Conservation (phyloP, 2,888 invertebrate species). For the Drosophila robusta region DNA sequence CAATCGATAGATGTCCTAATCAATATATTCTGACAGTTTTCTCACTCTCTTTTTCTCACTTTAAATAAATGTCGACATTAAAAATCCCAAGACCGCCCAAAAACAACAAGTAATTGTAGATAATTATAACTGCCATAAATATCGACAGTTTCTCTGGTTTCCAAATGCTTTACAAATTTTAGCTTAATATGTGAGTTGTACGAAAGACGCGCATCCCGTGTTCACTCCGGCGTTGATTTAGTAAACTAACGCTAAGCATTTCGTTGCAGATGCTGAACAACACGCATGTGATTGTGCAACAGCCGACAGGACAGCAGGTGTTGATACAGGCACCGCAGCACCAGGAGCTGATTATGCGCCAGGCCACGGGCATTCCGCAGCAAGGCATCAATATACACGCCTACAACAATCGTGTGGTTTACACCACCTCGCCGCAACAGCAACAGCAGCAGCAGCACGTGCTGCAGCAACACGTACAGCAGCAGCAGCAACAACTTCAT, state of each 20-base stretch:
- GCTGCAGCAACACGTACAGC: slow-evolving; percentile 67
- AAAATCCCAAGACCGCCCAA: not conserved
- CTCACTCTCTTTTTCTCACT: not conserved
- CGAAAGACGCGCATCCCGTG: no score
- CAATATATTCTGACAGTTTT: not conserved
- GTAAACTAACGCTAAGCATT: not conserved
- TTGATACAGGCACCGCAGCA: slow-evolving; percentile 83
- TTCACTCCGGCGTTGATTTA: not conserved
- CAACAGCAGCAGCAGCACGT: slow-evolving; percentile 66
- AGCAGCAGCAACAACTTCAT: slow-evolving; percentile 67
- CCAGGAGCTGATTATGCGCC: slow-evolving; percentile 84
- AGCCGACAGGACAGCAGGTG: slow-evolving; percentile 81
- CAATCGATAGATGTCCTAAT: not conserved
- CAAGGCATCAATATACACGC: slow-evolving; percentile 78
- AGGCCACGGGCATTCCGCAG: slow-evolving; percentile 75
- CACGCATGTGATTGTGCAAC: slow-evolving; percentile 81
- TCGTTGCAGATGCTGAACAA: slow-evolving; percentile 77
- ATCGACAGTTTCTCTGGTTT: not conserved
- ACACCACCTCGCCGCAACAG: slow-evolving; percentile 61
- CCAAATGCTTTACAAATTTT: not conserved
- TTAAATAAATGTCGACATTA: not conserved
- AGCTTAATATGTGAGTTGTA: not conserved
- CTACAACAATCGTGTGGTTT: slow-evolving; percentile 80
- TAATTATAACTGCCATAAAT: not conserved
- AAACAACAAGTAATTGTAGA: not conserved